A percentile compares a stretch with the other conserved stretches of the same genome.
Evolutionary conservation across 2,113 vertebrate species (phyloP).

Genomic region (Lichenostomus cassidix): DNA sequence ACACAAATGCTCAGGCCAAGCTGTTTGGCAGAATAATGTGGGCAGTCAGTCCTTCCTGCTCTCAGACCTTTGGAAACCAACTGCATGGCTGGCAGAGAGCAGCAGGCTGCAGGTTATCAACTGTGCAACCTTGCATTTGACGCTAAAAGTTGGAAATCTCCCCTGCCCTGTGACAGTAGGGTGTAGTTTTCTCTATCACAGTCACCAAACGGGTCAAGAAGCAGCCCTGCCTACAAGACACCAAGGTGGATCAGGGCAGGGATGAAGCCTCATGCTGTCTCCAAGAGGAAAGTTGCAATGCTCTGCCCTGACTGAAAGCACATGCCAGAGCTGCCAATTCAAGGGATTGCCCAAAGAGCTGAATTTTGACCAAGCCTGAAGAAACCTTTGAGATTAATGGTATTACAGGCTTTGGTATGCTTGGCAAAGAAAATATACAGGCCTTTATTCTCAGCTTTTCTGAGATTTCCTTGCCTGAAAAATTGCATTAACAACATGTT

Average conservation of each 20-base stretch:
- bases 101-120: not conserved
- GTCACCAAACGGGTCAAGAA: not conserved
- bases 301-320: not conserved
- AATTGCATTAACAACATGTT: not conserved
- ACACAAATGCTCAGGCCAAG: not conserved
- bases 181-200: not conserved
- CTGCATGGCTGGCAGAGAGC: not conserved
- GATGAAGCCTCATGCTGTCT: rapidly evolving
- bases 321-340: not conserved
- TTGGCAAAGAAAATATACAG: not conserved
- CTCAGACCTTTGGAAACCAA: not conserved
- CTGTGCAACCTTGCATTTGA: rapidly evolving
- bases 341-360: not conserved
- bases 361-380: not conserved
- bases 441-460: not conserved
- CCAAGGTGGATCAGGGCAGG: not conserved
- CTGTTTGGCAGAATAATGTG: not conserved
- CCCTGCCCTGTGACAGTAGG: rapidly evolving
- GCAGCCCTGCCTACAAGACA: not conserved
- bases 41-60: not conserved
- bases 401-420: not conserved
- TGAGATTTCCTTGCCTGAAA: not conserved
- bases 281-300: not conserved
- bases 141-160: not conserved
- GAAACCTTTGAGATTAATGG: not conserved